Evolutionary conservation across 2,888 invertebrate genomes (phyloP).

Genomic region (Melangyna quadrimaculata): DNA sequence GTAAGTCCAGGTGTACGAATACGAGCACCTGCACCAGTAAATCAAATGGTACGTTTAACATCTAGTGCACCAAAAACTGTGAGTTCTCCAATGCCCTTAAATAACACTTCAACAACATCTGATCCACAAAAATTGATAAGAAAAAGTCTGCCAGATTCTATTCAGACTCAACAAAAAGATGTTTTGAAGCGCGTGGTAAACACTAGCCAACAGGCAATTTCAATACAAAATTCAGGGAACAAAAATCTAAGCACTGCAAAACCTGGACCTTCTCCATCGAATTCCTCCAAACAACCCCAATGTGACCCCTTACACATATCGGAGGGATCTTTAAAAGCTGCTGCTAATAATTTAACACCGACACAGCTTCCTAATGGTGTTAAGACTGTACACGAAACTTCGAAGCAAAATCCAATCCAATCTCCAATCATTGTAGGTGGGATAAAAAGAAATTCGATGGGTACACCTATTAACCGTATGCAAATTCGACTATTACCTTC

Average conservation of each 20-base stretch:
- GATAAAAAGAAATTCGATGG: constrained; percentile 31
- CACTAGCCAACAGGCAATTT: neutral
- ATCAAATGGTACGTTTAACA: neutral
- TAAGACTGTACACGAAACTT: neutral
- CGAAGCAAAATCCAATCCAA: neutral
- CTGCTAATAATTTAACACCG: neutral
- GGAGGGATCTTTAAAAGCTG: neutral
- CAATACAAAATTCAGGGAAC: neutral
- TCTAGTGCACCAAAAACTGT: neutral
- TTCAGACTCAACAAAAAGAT: neutral
- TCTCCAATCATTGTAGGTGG: neutral
- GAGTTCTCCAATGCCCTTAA: neutral
- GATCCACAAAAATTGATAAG: neutral
- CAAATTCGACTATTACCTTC: neutral
- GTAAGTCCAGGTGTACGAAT: neutral
- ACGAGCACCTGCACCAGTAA: neutral
- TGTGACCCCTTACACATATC: constrained; percentile 41
- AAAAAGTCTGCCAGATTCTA: neutral
- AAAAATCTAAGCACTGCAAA: neutral
- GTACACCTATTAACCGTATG: neutral
- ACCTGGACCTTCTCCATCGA: neutral
- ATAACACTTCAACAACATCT: neutral
- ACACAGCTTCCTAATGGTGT: constrained; percentile 27
- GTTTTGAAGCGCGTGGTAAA: neutral
- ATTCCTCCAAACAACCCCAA: neutral